A percentile compares a stretch with the other conserved stretches of the same genome.
Evolutionary conservation across 2,888 invertebrate species (phyloP).

Genomic region (Glaucopsyche alexis): DNA sequence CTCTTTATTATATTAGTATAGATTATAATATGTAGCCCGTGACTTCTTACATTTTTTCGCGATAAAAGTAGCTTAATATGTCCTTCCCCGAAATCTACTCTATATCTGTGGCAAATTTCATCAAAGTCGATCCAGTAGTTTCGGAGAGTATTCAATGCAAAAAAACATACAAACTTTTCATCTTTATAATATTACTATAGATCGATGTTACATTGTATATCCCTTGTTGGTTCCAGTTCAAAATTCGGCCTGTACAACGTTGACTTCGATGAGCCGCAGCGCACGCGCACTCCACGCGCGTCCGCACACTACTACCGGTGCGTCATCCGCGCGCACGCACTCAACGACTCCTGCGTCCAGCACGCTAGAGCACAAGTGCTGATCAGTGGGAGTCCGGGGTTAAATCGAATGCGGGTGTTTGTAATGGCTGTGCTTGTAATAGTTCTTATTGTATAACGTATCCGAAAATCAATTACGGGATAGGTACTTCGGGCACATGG

Average conservation of each 20-base stretch:
- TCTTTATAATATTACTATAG: background rate
- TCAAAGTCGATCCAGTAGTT: too few relatives aligned
- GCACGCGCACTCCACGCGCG: conserved; percentile 39
- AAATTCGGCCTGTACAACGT: conserved; percentile 44
- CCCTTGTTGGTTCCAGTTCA: conserved; percentile 33
- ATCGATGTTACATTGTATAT: background rate
- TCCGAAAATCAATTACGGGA: too few relatives aligned
- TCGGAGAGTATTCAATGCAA: too few relatives aligned
- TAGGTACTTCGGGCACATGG: too few relatives aligned
- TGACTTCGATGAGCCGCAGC: conserved; percentile 36
- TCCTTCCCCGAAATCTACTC: too few relatives aligned
- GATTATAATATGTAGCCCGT: too few relatives aligned
- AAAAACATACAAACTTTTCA: too few relatives aligned
- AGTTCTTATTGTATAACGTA: too few relatives aligned
- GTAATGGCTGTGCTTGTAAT: background rate
- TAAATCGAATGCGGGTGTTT: background rate
- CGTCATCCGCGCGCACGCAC: conserved; percentile 19
- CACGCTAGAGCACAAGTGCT: background rate
- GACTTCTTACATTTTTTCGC: too few relatives aligned
- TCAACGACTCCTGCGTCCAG: conserved; percentile 19
- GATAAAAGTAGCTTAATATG: too few relatives aligned
- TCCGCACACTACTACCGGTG: conserved; percentile 53
- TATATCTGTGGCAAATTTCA: too few relatives aligned
- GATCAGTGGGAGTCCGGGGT: background rate
- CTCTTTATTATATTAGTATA: too few relatives aligned